These are phyloP conservation scores for Octodonta nipae DNA, from an alignment of 2,888 invertebrate genomes.

Conservation along the genomic window DNA sequence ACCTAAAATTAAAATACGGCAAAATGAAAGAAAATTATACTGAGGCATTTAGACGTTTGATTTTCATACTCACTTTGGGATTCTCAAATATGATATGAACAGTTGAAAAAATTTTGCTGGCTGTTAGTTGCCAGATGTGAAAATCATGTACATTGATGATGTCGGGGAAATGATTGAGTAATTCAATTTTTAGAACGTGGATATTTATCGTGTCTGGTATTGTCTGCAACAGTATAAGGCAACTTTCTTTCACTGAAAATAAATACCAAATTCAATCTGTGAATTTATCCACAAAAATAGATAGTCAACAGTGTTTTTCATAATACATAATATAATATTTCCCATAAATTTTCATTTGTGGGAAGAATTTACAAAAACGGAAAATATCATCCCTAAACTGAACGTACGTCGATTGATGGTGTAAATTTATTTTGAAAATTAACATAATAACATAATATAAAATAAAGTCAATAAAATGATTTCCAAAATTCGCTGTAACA, in stretches of 20 bases:
- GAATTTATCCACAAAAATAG: too few species aligned
- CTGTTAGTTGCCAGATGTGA: conserved; percentile 78
- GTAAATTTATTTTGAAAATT: too few species aligned
- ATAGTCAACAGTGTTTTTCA: too few species aligned
- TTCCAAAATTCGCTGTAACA: too few species aligned
- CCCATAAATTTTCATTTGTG: background rate
- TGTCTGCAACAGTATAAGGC: conserved; percentile 78
- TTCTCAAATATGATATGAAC: conserved; percentile 66
- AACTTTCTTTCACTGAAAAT: conserved; percentile 71
- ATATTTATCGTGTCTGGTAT: conserved; percentile 82
- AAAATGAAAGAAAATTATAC: too few species aligned
- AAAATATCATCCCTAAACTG: too few species aligned
- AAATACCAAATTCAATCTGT: too few species aligned
- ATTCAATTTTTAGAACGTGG: conserved; percentile 48
- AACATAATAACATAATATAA: too few species aligned
- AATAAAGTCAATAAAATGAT: too few species aligned
- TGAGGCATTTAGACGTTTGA: background rate
- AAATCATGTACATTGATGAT: conserved; percentile 72
- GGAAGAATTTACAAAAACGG: too few species aligned
- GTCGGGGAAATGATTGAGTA: conserved; percentile 53
- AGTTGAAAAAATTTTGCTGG: conserved; percentile 67
- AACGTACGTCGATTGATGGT: too few species aligned
- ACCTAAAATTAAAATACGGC: conserved; percentile 28
- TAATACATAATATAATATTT: too few species aligned
- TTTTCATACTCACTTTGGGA: conserved; percentile 37